A percentile compares a stretch with the other conserved stretches of the same genome.
phyloP scores from a whole-genome alignment of 2,888 invertebrate genomes.

The Drosophila koepferae region DNA sequence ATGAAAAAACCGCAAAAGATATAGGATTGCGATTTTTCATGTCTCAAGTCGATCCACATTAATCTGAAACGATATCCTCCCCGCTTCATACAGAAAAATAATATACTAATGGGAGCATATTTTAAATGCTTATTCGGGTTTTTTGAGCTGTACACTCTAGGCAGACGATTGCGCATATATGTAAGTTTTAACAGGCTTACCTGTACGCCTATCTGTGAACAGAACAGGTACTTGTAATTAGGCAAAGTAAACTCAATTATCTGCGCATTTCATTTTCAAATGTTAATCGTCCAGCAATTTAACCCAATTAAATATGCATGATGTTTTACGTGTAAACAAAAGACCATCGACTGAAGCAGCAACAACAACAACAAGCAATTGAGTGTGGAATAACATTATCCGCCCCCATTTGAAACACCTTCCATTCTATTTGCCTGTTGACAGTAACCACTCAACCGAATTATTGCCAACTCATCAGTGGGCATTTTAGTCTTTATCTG shows the following conservation, averaged over 20 bases:
- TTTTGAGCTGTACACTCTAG: constrained; percentile 18
- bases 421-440: constrained; percentile 75
- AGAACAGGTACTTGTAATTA: constrained; percentile 64
- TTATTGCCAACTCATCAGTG: constrained; percentile 78
- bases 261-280: constrained; percentile 69
- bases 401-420: constrained; percentile 69
- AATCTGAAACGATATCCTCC: not conserved
- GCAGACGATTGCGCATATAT: constrained; percentile 8
- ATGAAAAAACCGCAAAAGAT: too few relatives aligned
- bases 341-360: constrained; percentile 53
- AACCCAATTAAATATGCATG: constrained; percentile 78
- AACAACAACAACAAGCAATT: not conserved
- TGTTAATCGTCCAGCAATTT: constrained; percentile 76
- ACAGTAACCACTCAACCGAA: constrained; percentile 78
- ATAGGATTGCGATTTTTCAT: too few relatives aligned
- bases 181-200: constrained; percentile 5
- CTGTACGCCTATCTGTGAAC: constrained; percentile 19
- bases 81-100: not conserved
- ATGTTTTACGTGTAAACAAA: constrained; percentile 74
- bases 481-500: constrained; percentile 74
- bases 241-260: constrained; percentile 78
- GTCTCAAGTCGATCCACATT: too few relatives aligned
- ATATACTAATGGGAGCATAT: constrained; percentile 14
- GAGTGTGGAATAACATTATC: constrained; percentile 55
- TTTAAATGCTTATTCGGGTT: constrained; percentile 12